These are phyloP conservation scores for Tetramorium bicarinatum DNA, from an alignment of 2,888 invertebrate genomes.

Conservation along the genomic window DNA sequence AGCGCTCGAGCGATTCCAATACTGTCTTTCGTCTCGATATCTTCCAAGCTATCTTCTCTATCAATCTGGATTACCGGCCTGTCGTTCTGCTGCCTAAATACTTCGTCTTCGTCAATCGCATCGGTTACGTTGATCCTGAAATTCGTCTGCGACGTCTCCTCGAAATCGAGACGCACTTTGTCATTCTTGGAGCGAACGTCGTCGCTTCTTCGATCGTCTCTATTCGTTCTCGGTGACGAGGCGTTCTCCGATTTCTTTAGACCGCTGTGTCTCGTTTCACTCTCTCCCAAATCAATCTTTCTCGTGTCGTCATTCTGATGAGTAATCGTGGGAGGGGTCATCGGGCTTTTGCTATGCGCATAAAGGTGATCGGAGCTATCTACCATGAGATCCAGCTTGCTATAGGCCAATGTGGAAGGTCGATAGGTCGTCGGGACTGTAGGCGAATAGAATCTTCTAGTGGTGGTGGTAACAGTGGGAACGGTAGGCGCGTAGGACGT, in stretches of 20 bases:
- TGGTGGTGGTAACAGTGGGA: slow-evolving; percentile 83
- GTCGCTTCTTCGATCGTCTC: background rate
- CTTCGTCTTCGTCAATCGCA: slow-evolving; percentile 36
- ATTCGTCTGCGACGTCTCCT: slow-evolving; percentile 8
- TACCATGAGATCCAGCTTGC: slow-evolving; percentile 77
- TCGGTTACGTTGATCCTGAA: slow-evolving; percentile 28
- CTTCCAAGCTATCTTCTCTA: slow-evolving; percentile 50
- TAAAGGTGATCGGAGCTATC: slow-evolving; percentile 81
- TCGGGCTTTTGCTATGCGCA: slow-evolving; percentile 66
- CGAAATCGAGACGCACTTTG: background rate
- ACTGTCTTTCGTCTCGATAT: slow-evolving; percentile 66
- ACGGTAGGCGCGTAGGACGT: slow-evolving; percentile 83
- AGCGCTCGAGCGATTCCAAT: slow-evolving; percentile 69
- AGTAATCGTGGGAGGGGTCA: slow-evolving; percentile 61
- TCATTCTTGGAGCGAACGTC: background rate
- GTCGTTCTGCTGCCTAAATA: slow-evolving; percentile 41
- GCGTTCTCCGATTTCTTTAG: slow-evolving; percentile 8
- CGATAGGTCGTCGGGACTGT: slow-evolving; percentile 81
- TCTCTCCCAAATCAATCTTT: slow-evolving; percentile 2
- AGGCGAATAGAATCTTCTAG: slow-evolving; percentile 81
- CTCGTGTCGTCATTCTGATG: background rate
- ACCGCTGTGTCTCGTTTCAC: slow-evolving; percentile 4
- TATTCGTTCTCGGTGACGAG: background rate
- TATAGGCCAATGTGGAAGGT: slow-evolving; percentile 77
- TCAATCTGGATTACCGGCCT: background rate